Percentiles rank a stretch among this genome's conserved stretches.
Conservation (phyloP, 2,113 vertebrate genomes). For the Anguilla japonica region DNA sequence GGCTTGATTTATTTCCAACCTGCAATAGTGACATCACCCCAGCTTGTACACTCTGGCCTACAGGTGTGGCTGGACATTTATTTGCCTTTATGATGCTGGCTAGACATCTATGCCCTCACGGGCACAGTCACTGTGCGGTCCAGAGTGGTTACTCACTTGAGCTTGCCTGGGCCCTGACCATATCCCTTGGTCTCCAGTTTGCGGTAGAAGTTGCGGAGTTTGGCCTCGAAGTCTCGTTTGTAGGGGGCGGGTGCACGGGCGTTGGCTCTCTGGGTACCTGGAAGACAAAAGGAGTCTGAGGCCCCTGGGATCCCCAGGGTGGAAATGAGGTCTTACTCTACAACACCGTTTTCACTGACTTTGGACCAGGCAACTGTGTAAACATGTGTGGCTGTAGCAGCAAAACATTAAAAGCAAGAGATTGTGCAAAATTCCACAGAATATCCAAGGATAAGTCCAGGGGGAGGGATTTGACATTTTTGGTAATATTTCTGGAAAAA, state of each 20-base stretch:
- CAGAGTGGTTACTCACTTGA: conserved; percentile 80
- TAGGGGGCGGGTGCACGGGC: conserved; percentile 95
- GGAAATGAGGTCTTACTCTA: neutral
- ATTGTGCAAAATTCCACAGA: neutral
- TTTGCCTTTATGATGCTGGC: too few species aligned
- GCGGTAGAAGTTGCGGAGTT: conserved; percentile 97
- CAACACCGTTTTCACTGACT: neutral
- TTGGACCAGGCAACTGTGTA: neutral
- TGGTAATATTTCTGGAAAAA: neutral
- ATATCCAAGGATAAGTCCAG: neutral
- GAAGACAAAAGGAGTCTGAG: conserved; percentile 8
- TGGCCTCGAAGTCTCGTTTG: conserved; percentile 97
- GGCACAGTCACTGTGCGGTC: neutral
- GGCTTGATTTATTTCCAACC: too few species aligned
- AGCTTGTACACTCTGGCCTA: too few species aligned
- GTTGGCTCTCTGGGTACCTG: conserved; percentile 95
- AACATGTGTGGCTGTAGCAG: neutral
- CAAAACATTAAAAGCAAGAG: neutral
- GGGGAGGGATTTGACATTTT: neutral
- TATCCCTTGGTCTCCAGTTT: conserved; percentile 98
- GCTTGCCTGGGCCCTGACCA: conserved; percentile 95
- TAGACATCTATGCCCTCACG: conserved; percentile 5
- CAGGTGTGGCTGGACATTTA: too few species aligned
- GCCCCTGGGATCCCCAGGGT: neutral
- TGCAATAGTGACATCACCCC: too few species aligned